A percentile compares a stretch with the other conserved stretches of the same genome.
Evolutionary conservation across 2,888 invertebrate species (phyloP).

Genomic region (Sarcophaga caerulescens): DNA sequence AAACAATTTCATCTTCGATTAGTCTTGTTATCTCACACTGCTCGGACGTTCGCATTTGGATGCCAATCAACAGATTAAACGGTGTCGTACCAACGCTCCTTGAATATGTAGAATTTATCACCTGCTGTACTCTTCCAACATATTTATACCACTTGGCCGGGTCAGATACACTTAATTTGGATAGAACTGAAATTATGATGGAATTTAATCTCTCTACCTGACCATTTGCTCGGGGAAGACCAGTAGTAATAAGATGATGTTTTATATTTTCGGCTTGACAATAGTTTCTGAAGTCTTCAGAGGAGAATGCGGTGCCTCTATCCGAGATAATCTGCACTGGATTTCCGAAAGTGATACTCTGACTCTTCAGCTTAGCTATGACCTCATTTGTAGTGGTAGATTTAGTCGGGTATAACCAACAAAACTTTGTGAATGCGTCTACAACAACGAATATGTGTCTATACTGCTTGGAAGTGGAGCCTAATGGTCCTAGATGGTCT

Average conservation of each 20-base stretch:
- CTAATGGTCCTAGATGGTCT: constrained; percentile 46
- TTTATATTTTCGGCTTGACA: constrained; percentile 75
- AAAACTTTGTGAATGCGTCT: constrained; percentile 78
- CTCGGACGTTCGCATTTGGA: too few relatives aligned
- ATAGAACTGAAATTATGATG: too few relatives aligned
- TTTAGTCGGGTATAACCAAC: constrained; percentile 77
- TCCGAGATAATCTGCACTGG: constrained; percentile 75
- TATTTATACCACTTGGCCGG: too few relatives aligned
- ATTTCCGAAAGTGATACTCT: constrained; percentile 77
- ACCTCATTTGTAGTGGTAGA: too few relatives aligned
- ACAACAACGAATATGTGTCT: constrained; percentile 75
- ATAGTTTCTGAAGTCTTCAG: constrained; percentile 73
- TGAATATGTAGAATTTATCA: too few relatives aligned
- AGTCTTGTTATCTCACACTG: too few relatives aligned
- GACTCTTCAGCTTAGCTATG: constrained; percentile 72
- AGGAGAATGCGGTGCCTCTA: constrained; percentile 73
- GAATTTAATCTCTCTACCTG: constrained; percentile 62
- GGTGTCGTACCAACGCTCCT: too few relatives aligned
- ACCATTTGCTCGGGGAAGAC: constrained; percentile 60
- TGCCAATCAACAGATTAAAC: too few relatives aligned
- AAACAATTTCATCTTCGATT: too few relatives aligned
- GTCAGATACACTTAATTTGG: too few relatives aligned
- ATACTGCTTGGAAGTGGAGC: constrained; percentile 60
- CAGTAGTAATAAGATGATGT: constrained; percentile 64
- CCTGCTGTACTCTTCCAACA: too few relatives aligned